phyloP scores from a whole-genome alignment of 2,797 vertebrate species.

The Semaprochilodus insignis region DNA sequence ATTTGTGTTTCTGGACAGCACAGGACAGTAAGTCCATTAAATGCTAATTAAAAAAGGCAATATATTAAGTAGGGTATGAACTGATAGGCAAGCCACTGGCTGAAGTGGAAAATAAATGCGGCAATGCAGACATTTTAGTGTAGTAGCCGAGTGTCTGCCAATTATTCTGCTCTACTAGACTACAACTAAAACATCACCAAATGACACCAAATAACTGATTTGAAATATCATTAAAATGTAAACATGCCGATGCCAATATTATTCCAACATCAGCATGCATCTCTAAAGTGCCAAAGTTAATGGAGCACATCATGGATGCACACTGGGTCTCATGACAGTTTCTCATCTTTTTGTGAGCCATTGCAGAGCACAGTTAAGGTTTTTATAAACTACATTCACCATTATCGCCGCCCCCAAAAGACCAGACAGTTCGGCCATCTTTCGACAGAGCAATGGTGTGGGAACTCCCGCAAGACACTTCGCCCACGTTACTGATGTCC shows the following conservation, averaged over 20 bases:
- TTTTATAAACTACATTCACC: constrained; percentile 65
- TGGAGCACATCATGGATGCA: not conserved
- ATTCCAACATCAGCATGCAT: too few species aligned
- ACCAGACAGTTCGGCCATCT: constrained; percentile 85
- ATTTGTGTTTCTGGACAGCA: not conserved
- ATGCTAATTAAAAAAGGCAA: not conserved
- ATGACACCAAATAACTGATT: too few species aligned
- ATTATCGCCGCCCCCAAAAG: constrained; percentile 85
- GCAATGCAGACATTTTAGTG: too few species aligned
- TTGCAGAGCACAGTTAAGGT: not conserved
- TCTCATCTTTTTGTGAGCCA: not conserved
- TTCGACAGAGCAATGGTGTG: constrained; percentile 84
- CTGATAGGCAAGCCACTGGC: too few species aligned
- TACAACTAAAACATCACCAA: too few species aligned
- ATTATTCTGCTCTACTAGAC: too few species aligned
- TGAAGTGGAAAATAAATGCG: too few species aligned
- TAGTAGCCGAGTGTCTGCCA: too few species aligned
- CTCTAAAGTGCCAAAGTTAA: too few species aligned
- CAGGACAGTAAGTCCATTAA: not conserved
- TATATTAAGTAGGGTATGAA: not conserved
- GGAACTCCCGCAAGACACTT: constrained; percentile 85
- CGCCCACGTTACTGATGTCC: constrained; percentile 85
- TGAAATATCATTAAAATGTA: too few species aligned
- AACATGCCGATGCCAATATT: too few species aligned
- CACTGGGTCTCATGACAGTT: not conserved